Evolutionary conservation across 2,797 vertebrate genomes (phyloP), one percentile per base, ranked within the genome.

Genomic region (Coccyzus lansbergi): DNA sequence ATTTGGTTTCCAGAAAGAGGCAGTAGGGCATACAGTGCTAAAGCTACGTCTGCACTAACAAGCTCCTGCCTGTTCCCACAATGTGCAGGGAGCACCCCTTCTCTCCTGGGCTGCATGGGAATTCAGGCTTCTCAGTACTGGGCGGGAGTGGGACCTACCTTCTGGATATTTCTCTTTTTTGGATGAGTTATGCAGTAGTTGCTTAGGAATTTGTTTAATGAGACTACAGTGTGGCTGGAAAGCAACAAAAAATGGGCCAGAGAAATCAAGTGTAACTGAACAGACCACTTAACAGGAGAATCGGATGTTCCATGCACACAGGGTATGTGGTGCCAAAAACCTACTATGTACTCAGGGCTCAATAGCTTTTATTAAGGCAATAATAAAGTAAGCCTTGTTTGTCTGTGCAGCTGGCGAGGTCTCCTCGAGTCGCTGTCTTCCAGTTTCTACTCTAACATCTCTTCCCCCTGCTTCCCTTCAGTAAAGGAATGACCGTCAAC

Each of bases 361-460:
- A 98, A 97, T 95, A 96, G 97, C 96, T 97, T 97, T 96, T 98
- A 97, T 97, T 96, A 96, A 97, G 94, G 97, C 97, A 97, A 97
- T 98, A 96, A 98, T 97, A 98, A 98, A 98, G 97, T 97, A 96
- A 97, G 97, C 97, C 93, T 98, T 98, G 97, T 98, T 97, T 97
- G 90, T 95, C 95, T 93, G 84, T 96, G 97, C 98, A 98, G 98
- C 97, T 98, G 97, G 94, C 88, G 95, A 96, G 92, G 92, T 95
- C 94, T 97, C 94, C 95, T 95, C 95, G 96, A 97, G 94, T 93
- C 71, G 2, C 94, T 64, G 95, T 96, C 92, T 96, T 92, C 97
- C 95, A 97, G 91, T 94, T 93, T 92, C 97, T 97, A 94, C 95
- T 90, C 93, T 76, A 91, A 95, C 88, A 92, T 86, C 97, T 96